Base-by-base conservation (phyloP, 2,797 vertebrate genomes). In the Sebastes glaucus region DNA sequence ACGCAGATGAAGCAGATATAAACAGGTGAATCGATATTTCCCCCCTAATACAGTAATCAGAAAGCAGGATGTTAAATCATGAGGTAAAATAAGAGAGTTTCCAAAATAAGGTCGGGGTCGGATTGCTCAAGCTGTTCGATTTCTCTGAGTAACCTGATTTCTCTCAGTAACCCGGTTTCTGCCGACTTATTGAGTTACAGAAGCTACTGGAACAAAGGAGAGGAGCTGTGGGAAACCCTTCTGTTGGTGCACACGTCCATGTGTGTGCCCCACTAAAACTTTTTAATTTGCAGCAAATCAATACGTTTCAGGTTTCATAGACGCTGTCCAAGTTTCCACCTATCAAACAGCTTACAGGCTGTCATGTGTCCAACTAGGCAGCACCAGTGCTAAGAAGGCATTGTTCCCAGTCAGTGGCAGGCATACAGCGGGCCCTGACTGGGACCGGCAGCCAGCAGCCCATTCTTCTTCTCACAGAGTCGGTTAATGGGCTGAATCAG, bases 381-480 rank as follows among this genome's bases (percentile, higher is more conserved):
- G 53, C 74, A 60, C 33, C 61, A 23, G 67, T 18, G 74, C 77
- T 70, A 71, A 80, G 23, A 77, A 83, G 65, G 78, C 84, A 82
- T 85, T 56, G 78, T 89, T 87, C 80, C 82, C 82, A 80, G 80
- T 84, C 72, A 80, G 75, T 20, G 57, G 18, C 74, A 46, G 33
- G 57, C 85, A 71, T 68, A 86, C 70, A 81, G 74, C 20, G 70
- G 73, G 86, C 85, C 81, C 83, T 70, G 77, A 49, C 46, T 46
- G 14, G 82, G 88, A 87, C 88, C 18, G 83, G 87, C 77, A 82
- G 82, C 80, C 85, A 67, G 74, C 55, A 71, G 74, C 73, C 74
- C 74, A 56, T 82, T 91, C 88, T 84, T 87, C 86, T 84, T 87
- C 86, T 87, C 89, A 86, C 27, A 77, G 78, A 88, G 79, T 70